Evolutionary conservation across 2,113 vertebrate genomes (phyloP), one percentile per base, ranked within the genome.

Genomic region (Crypturellus undulatus): DNA sequence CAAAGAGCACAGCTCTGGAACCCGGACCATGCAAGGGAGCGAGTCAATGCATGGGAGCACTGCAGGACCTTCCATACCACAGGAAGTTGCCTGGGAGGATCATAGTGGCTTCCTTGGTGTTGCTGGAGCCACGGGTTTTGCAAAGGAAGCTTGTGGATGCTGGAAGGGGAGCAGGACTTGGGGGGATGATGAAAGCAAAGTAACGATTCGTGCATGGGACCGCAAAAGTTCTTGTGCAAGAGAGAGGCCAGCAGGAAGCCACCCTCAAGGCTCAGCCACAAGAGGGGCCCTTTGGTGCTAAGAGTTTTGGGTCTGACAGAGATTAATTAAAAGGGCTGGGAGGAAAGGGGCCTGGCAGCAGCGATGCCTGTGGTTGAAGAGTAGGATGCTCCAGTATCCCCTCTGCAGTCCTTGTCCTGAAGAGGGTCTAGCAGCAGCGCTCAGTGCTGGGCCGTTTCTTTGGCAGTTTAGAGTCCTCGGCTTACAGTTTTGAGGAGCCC

Each of bases 41-140:
- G 7, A 5, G 36, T 32, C 42, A 3, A 1, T 9, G 16, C 0
- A 0, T 13, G 14, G 20, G 25, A 16, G 15, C 3, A 2, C 34
- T 0, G 0, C 26, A 8, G 79, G 15, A 56, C 6, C 38, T 77
- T 76, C 2, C 34, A 10, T 19, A n/a, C 4, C 63, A 5, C 4
- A 67, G 40, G 5, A 84, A 7, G 24, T 68, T 15, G n/a, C 11
- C 19, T 14, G 76, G 47, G 43, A 80, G 36, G 21, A 42, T 51
- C 18, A 3, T 1, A 22, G 42, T 10, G 65, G 20, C 20, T 94
- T 14, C 47, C 1, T 0, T 65, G 38, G 12, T 9, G 7, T 11
- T 16, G 28, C 21, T n/a, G 8, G 51, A 36, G 12, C 7, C 2
- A 12, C 9, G 54, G 17, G 10, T 3, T 52, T 56, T 40, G 47